These are phyloP conservation scores for Blastobasis lacticolella DNA, from an alignment of 2,888 invertebrate species.

Conservation along the genomic window DNA sequence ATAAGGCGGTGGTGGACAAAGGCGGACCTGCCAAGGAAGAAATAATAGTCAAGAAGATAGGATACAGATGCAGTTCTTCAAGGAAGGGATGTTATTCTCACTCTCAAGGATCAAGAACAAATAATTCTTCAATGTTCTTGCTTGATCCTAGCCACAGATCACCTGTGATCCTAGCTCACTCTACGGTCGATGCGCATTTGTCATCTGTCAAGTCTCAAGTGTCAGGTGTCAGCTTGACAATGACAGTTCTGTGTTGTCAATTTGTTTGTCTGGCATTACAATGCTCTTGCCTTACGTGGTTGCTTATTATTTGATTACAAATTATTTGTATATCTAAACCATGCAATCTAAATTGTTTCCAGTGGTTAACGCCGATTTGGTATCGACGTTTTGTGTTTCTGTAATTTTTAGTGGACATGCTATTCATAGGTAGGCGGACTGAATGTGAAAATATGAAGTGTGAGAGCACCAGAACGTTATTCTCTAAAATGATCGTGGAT, in stretches of 20 bases:
- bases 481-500: slow-evolving; percentile 56
- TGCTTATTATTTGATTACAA: slow-evolving; percentile 50
- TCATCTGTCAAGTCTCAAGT: slow-evolving; percentile 15
- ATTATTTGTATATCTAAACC: slow-evolving; percentile 40
- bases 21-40: too few relatives aligned
- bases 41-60: too few relatives aligned
- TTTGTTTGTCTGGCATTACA: too few relatives aligned
- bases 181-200: too few relatives aligned
- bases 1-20: too few relatives aligned
- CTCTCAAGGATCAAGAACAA: too few relatives aligned
- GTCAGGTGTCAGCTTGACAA: slow-evolving; percentile 28
- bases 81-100: too few relatives aligned
- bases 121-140: too few relatives aligned
- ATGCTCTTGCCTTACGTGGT: slow-evolving; percentile 48
- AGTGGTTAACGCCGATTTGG: slow-evolving; percentile 33
- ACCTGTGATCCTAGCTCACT: too few relatives aligned
- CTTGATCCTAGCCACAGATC: too few relatives aligned
- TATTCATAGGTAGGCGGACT: slow-evolving; percentile 52
- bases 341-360: slow-evolving; percentile 51
- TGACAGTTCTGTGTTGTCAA: too few relatives aligned
- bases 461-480: slow-evolving; percentile 30
- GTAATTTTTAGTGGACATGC: slow-evolving; percentile 39
- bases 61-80: too few relatives aligned
- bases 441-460: slow-evolving; percentile 51
- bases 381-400: slow-evolving; percentile 32